phyloP scores from a whole-genome alignment of 1,140 invertebrate genomes.

The Drosophila arizonae region DNA sequence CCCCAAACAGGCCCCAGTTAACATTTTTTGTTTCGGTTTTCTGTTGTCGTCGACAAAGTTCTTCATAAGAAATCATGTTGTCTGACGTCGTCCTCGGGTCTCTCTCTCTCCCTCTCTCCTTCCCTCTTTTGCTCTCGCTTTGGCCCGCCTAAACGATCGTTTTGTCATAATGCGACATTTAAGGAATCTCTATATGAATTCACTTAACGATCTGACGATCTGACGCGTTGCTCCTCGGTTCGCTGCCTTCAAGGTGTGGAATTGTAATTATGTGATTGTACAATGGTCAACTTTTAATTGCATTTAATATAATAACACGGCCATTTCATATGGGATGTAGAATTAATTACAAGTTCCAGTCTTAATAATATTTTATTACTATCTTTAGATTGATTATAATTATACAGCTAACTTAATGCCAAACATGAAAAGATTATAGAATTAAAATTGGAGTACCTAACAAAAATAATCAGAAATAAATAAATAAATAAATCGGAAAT shows the following conservation, averaged over 20 bases:
- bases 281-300: constrained; percentile 27
- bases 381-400: no score
- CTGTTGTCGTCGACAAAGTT: constrained; percentile 40
- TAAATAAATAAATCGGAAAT: no score
- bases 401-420: no score
- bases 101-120: constrained; percentile 17
- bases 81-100: neutral
- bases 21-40: constrained; percentile 42
- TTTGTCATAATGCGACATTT: constrained; percentile 82
- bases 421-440: no score
- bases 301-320: neutral
- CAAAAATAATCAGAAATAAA: no score
- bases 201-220: constrained; percentile 65
- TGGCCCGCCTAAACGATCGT: constrained; percentile 63
- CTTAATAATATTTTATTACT: no score
- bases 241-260: constrained; percentile 62
- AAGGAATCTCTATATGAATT: constrained; percentile 82
- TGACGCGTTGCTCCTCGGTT: constrained; percentile 55
- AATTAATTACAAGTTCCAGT: no score
- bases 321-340: no score
- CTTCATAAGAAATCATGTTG: constrained; percentile 66
- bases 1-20: constrained; percentile 45
- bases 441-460: no score
- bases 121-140: constrained; percentile 1
- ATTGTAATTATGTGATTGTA: constrained; percentile 66